phyloP scores from a whole-genome alignment of 2,113 vertebrate genomes.

The Urocitellus parryii region DNA sequence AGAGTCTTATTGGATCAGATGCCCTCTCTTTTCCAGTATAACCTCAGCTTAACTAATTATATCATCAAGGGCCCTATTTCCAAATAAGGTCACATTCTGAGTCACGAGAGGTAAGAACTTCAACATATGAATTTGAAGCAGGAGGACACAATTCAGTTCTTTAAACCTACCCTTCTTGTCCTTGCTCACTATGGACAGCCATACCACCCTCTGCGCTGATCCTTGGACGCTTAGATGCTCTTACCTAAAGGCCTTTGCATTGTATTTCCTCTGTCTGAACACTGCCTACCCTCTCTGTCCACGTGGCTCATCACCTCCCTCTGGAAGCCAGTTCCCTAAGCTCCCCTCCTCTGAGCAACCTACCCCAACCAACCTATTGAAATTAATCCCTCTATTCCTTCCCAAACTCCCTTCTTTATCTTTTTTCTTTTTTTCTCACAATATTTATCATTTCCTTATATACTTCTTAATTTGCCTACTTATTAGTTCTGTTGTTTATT shows the following conservation, averaged over 20 bases:
- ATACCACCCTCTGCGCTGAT: neutral
- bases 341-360: too few relatives aligned
- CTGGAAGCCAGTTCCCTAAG: neutral
- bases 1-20: neutral
- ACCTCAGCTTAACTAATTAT: neutral
- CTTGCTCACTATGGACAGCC: too few relatives aligned
- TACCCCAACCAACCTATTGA: neutral
- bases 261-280: neutral
- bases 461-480: neutral
- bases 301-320: neutral
- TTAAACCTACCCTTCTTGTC: neutral
- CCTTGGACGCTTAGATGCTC: neutral
- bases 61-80: neutral
- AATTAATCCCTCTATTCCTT: neutral
- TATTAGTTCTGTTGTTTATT: neutral
- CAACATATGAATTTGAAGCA: neutral
- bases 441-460: neutral
- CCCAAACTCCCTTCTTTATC: neutral
- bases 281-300: neutral
- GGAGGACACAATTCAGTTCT: neutral
- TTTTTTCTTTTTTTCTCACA: neutral
- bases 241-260: neutral
- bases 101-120: neutral
- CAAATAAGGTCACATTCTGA: neutral
- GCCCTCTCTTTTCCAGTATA: too few relatives aligned